Base-by-base conservation (phyloP, 2,797 vertebrate species). In the Steatocranus sp. region DNA sequence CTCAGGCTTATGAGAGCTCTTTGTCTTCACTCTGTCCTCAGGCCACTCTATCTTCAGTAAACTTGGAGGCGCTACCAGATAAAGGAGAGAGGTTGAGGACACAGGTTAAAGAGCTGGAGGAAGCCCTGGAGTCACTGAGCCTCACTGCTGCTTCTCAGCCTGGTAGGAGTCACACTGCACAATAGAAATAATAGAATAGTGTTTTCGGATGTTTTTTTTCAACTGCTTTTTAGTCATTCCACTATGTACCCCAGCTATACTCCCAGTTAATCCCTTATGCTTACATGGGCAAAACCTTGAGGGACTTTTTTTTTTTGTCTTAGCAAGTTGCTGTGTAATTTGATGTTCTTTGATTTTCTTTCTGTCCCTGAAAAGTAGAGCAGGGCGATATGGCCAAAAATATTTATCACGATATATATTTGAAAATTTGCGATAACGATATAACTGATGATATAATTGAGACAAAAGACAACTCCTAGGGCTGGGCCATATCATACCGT, bases 81-180 rank as follows among this genome's bases (percentile, higher is more conserved):
- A 97, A 97, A 94, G 98, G 98, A 3, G 93, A 97, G 83, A 95
- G 97, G 85, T 84, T 99, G 91, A 91, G 94, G 90, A 96, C 92
- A 76, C 98, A 99, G 93, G 97, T 99, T 49, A 96, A 96, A 82
- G 96, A 97, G 75, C 92, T 99, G 89, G 97, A 99, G 92, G 96
- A 96, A 0, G 95, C 96, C 0, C 95, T 99, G 48, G 78, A 94
- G n/a, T 92, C 96, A 68, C 92, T 99, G 32, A 95, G 92, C 76
- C 88, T 99, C 83, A 86, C 91, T 0, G 46, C 92, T 54, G 80
- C 83, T 86, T 82, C 92, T 95, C 93, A 94, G 68, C 87, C 78
- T 7, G 92, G 92, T 95, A 80, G 88, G 66, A 50, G 25, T 18
- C 36, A 8, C 6, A 5, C 49, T 43, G 9, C 15, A 9, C 18